Percentiles rank a stretch among this genome's conserved stretches.
These are phyloP conservation scores for Podocnemis expansa DNA, from an alignment of 2,113 vertebrate genomes.

Conservation along the genomic window DNA sequence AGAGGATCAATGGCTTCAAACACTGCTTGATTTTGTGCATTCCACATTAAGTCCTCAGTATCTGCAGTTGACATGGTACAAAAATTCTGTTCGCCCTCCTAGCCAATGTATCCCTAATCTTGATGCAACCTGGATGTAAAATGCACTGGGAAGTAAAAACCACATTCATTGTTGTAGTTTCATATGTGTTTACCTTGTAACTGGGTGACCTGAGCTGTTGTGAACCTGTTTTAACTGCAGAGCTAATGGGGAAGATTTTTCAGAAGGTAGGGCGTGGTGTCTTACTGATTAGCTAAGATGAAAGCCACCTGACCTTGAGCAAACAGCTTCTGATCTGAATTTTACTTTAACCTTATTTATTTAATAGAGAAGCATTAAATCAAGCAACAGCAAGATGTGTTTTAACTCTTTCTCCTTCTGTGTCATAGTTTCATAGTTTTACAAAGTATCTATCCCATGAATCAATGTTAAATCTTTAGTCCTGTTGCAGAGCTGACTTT, in stretches of 20 bases:
- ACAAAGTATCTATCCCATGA: not conserved
- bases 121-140: not conserved
- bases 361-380: conserved; percentile 36
- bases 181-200: conserved; percentile 39
- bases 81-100: not conserved
- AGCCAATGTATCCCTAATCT: not conserved
- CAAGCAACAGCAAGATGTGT: not conserved
- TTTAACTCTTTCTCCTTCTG: not conserved
- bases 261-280: conserved; percentile 57
- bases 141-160: not conserved
- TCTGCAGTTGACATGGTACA: not conserved
- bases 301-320: conserved; percentile 59
- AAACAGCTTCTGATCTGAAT: conserved; percentile 63
- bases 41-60: not conserved
- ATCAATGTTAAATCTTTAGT: rapidly evolving
- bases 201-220: conserved; percentile 26
- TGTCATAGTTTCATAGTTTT: rapidly evolving
- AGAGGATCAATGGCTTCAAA: not conserved
- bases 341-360: conserved; percentile 57
- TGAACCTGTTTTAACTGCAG: conserved; percentile 43
- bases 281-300: conserved; percentile 42
- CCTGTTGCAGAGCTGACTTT: rapidly evolving
- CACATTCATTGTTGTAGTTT: not conserved
- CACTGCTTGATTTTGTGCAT: not conserved
- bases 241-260: conserved; percentile 20